phyloP scores from a whole-genome alignment of 2,113 vertebrate genomes.

The Leptocoma aspasia region DNA sequence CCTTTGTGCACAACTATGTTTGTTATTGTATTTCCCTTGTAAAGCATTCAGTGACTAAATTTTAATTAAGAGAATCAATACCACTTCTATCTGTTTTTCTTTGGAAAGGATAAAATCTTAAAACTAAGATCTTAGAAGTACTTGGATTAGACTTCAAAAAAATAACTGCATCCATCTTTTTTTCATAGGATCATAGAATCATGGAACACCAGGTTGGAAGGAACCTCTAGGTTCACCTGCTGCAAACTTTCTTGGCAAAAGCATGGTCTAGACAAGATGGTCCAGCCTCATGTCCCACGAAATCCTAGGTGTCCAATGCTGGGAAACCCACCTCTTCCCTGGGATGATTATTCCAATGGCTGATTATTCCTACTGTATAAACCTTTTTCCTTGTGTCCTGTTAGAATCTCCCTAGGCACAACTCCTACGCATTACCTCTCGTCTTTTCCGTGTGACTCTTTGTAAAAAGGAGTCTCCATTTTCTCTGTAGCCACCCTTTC shows the following conservation, averaged over 20 bases:
- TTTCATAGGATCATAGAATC: not conserved
- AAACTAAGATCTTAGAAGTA: not conserved
- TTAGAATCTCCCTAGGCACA: not conserved
- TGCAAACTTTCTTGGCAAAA: not conserved
- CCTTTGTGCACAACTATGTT: conserved; percentile 12
- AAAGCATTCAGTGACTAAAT: not conserved
- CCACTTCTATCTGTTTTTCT: not conserved
- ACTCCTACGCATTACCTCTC: not conserved
- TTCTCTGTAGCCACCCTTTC: not conserved
- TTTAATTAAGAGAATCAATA: conserved; percentile 42
- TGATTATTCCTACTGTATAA: not conserved
- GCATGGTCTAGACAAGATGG: not conserved
- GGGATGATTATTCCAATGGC: not conserved
- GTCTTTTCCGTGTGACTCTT: not conserved
- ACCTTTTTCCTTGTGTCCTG: not conserved
- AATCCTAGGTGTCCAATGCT: not conserved
- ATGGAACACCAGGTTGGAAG: not conserved
- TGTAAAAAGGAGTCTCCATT: not conserved
- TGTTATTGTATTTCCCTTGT: conserved; percentile 10
- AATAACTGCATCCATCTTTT: not conserved
- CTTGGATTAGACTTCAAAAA: not conserved
- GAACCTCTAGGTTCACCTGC: not conserved
- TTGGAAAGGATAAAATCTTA: not conserved
- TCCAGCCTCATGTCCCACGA: not conserved
- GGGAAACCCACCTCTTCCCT: not conserved